Conservation (phyloP, 2,888 invertebrate genomes). For the Eupithecia tripunctaria region DNA sequence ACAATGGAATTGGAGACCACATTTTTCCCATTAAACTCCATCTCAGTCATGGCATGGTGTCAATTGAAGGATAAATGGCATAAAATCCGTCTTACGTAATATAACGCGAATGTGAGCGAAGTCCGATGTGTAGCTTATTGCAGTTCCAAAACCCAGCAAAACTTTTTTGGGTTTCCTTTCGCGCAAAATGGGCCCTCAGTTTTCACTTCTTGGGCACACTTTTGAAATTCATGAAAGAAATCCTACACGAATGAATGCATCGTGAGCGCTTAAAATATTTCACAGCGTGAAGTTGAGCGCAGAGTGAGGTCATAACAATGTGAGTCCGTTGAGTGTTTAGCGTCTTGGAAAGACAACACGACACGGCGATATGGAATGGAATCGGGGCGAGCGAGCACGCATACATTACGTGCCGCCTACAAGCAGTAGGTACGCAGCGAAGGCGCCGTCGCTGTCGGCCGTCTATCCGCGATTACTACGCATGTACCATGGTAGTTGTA, state of each 20-base stretch:
- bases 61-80: constrained; percentile 23
- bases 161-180: background rate
- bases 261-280: constrained; percentile 53
- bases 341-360: constrained; percentile 62
- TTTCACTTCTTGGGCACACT: constrained; percentile 15
- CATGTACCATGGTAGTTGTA: constrained; percentile 63
- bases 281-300: background rate
- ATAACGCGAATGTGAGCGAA: background rate
- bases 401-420: constrained; percentile 77
- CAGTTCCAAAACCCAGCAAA: background rate
- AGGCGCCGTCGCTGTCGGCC: constrained; percentile 49
- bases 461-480: constrained; percentile 68
- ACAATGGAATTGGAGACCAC: background rate
- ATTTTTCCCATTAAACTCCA: background rate
- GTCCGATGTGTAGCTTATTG: background rate
- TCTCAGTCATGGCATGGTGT: background rate
- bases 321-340: constrained; percentile 53
- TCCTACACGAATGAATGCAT: constrained; percentile 31
- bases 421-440: constrained; percentile 50
- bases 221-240: constrained; percentile 19
- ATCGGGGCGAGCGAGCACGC: constrained; percentile 69
- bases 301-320: constrained; percentile 67
- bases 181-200: background rate
- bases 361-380: constrained; percentile 65
- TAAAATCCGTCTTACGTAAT: constrained; percentile 3